phyloP scores from a whole-genome alignment of 2,797 vertebrate genomes.

The Benthosema pterotum region DNA sequence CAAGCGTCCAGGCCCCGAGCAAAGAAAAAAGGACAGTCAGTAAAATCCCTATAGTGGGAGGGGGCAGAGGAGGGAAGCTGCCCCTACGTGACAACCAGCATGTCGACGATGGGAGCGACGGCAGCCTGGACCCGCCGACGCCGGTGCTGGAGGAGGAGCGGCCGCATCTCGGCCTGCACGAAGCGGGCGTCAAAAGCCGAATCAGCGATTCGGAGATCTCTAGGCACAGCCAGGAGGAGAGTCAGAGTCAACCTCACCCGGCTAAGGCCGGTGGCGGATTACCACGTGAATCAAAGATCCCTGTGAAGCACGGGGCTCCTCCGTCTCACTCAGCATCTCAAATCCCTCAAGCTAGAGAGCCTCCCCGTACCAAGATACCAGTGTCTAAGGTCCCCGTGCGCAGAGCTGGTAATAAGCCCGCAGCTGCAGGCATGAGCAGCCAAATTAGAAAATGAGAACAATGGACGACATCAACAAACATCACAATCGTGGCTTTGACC shows the following conservation, averaged over 20 bases:
- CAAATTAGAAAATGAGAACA: slow-evolving; percentile 85
- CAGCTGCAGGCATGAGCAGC: slow-evolving; percentile 61
- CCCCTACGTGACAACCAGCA: slow-evolving; percentile 82
- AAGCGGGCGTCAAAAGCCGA: slow-evolving; percentile 84
- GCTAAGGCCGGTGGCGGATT: slow-evolving; percentile 78
- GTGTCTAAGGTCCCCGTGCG: slow-evolving; percentile 95
- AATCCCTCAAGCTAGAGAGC: slow-evolving; percentile 86
- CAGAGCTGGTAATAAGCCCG: slow-evolving; percentile 84
- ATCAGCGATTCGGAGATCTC: slow-evolving; percentile 60
- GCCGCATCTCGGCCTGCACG: slow-evolving; percentile 74
- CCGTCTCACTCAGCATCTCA: slow-evolving; percentile 70
- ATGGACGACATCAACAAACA: slow-evolving; percentile 20
- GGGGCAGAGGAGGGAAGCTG: slow-evolving; percentile 66
- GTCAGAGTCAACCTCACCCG: slow-evolving; percentile 74
- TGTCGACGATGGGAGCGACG: slow-evolving; percentile 77
- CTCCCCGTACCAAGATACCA: slow-evolving; percentile 94
- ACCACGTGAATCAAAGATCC: slow-evolving; percentile 93
- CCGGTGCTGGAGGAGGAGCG: slow-evolving; percentile 83
- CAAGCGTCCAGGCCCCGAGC: slow-evolving; percentile 31
- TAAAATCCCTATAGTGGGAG: slow-evolving; percentile 87
- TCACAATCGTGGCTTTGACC: slow-evolving; percentile 35
- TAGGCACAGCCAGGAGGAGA: slow-evolving; percentile 78
- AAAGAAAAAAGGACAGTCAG: slow-evolving; percentile 77
- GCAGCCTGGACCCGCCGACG: slow-evolving; percentile 83
- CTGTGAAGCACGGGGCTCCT: slow-evolving; percentile 86